These are phyloP conservation scores for Cacatua alba DNA, from an alignment of 2,113 vertebrate genomes.

Conservation along the genomic window DNA sequence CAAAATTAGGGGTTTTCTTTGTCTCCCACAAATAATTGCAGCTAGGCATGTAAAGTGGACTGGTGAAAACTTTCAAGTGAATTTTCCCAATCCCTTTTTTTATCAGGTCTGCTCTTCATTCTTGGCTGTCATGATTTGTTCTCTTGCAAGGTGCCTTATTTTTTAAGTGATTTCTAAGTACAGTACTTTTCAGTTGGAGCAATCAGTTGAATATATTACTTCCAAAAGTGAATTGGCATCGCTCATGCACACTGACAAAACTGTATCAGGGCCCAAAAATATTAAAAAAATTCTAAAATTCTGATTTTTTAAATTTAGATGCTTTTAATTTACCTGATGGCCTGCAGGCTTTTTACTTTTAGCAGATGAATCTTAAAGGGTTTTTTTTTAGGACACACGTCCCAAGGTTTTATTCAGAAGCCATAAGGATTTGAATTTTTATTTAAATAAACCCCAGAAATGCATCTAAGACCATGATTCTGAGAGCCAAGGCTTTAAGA, in stretches of 20 bases:
- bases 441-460: not conserved
- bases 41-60: not conserved
- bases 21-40: not conserved
- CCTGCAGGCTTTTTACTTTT: not conserved
- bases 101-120: not conserved
- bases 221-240: not conserved
- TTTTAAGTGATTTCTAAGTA: not conserved
- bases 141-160: not conserved
- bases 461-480: not conserved
- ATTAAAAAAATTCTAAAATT: not conserved
- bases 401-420: not conserved
- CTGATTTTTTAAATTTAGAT: not conserved
- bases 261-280: not conserved
- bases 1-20: not conserved
- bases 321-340: not conserved
- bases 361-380: not conserved
- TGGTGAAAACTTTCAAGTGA: not conserved
- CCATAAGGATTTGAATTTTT: not conserved
- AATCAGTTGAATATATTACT: not conserved
- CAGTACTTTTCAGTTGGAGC: not conserved
- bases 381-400: not conserved
- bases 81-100: not conserved
- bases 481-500: not conserved
- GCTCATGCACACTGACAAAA: not conserved
- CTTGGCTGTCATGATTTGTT: not conserved